Evolutionary conservation across 2,797 vertebrate genomes (phyloP).

Genomic region (Malurus leucopterus): DNA sequence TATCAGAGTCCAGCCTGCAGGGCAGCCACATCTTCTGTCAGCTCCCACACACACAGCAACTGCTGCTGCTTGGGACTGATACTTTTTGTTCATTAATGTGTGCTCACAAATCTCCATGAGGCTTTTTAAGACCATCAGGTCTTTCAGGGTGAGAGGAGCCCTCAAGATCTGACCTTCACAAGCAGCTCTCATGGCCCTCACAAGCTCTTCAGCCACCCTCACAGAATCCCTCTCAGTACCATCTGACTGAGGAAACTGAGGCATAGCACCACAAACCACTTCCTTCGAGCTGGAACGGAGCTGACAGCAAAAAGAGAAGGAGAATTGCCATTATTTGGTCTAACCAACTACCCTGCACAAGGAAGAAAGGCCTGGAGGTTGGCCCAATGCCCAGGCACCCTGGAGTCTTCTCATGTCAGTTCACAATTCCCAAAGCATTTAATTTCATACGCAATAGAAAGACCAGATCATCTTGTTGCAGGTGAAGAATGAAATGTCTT

Average conservation of each 20-base stretch:
- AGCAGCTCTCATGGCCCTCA: not conserved
- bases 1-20: not conserved
- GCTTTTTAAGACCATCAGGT: not conserved
- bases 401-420: not conserved
- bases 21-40: conserved; percentile 12
- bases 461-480: not conserved
- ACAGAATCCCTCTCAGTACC: not conserved
- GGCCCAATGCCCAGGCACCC: not conserved
- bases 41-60: conserved; percentile 20
- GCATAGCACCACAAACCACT: not conserved
- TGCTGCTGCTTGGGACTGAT: conserved; percentile 48
- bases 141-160: not conserved
- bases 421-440: not conserved
- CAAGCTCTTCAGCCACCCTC: not conserved
- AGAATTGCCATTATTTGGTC: not conserved
- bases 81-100: not conserved
- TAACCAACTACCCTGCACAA: not conserved
- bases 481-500: not conserved
- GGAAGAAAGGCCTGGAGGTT: not conserved
- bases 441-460: not conserved
- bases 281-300: not conserved
- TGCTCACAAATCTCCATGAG: not conserved
- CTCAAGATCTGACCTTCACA: not conserved
- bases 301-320: not conserved
- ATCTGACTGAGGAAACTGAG: not conserved